Conservation (phyloP, 2,797 vertebrate genomes). For the Premnoplex brunnescens region DNA sequence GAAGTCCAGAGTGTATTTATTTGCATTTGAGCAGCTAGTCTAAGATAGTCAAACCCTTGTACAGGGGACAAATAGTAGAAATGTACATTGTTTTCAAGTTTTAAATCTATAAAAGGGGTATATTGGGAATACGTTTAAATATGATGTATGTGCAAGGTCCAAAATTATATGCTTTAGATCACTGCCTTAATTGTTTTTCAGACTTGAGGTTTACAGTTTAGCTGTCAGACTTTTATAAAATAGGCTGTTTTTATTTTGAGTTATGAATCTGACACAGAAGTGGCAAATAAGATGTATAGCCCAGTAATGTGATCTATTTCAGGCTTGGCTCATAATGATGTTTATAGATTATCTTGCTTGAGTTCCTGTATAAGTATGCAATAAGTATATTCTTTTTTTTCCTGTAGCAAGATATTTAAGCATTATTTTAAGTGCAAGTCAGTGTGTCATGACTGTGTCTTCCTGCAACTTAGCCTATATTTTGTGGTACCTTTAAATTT, state of each 20-base stretch:
- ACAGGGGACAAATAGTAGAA: neutral
- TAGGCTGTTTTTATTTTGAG: neutral
- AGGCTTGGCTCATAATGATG: neutral
- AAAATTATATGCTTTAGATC: neutral
- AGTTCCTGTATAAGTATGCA: neutral
- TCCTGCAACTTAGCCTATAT: neutral
- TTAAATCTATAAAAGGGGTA: neutral
- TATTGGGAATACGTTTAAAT: neutral
- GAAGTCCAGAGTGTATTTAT: neutral
- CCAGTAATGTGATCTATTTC: neutral
- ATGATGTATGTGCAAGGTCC: neutral
- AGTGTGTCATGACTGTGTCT: neutral
- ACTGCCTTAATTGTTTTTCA: neutral
- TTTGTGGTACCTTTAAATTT: neutral
- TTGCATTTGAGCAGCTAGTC: neutral
- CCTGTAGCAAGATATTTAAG: neutral
- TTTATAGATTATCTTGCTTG: neutral
- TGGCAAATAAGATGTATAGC: neutral
- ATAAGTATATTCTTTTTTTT: neutral
- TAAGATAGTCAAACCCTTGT: neutral
- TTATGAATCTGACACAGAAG: neutral
- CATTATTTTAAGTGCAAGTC: neutral
- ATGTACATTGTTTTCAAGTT: neutral
- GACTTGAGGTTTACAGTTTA: neutral
- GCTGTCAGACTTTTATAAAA: neutral